These are phyloP conservation scores for Hypolimnas misippus DNA, from an alignment of 2,888 invertebrate genomes.

Conservation along the genomic window DNA sequence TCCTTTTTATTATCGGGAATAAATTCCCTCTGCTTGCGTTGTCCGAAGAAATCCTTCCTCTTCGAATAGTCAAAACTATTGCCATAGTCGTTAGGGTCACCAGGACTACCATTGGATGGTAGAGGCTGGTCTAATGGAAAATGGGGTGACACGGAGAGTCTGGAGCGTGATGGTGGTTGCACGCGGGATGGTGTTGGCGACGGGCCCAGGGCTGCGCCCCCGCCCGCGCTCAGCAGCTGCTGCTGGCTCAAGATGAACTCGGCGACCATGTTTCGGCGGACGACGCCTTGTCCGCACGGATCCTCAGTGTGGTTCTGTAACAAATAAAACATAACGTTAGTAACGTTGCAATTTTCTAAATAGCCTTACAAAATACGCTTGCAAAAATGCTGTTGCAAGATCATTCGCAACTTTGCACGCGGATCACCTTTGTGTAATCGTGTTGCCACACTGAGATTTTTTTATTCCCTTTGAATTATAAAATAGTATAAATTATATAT, in stretches of 20 bases:
- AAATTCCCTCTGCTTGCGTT: conserved; percentile 97
- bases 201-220: conserved; percentile 68
- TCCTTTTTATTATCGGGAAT: conserved; percentile 98
- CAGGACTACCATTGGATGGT: conserved; percentile 56
- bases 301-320: conserved; percentile 79
- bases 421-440: conserved; percentile 73
- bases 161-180: conserved; percentile 65
- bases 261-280: conserved; percentile 93
- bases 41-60: conserved; percentile 93
- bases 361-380: conserved; percentile 66
- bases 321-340: conserved; percentile 68
- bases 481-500: conserved; percentile 69
- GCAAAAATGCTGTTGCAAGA: conserved; percentile 74
- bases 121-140: conserved; percentile 78
- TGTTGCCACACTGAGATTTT: conserved; percentile 68
- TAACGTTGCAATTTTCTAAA: conserved; percentile 55
- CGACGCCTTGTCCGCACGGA: conserved; percentile 76
- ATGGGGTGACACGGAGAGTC: conserved; percentile 74
- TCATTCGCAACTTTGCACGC: conserved; percentile 69
- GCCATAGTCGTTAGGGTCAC: conserved; percentile 68
- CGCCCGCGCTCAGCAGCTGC: conserved; percentile 70
- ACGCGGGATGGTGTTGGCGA: conserved; percentile 67
- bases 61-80: conserved; percentile 86
- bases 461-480: conserved; percentile 72
- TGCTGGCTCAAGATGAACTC: conserved; percentile 92